These are phyloP conservation scores for Hormaphis cornu DNA, from an alignment of 1,140 invertebrate genomes.

Conservation along the genomic window DNA sequence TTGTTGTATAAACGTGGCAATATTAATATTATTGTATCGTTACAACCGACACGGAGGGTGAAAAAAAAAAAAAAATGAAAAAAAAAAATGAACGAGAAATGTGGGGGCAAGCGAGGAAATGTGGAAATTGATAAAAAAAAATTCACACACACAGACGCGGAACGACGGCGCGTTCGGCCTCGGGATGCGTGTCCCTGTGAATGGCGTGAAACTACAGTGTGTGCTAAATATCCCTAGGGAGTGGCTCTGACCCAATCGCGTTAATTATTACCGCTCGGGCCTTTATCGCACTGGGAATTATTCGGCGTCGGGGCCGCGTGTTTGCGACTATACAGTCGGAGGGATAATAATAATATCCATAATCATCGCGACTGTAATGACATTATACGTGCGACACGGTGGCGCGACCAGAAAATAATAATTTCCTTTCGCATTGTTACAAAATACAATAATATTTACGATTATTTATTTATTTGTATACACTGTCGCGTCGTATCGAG, in stretches of 20 bases:
- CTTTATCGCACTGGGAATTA: slow-evolving; percentile 26
- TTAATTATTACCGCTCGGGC: slow-evolving; percentile 23
- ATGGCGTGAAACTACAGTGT: slow-evolving; percentile 30
- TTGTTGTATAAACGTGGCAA: background rate
- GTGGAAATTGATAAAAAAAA: slow-evolving; percentile 9
- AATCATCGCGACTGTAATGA: background rate
- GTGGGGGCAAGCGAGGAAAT: background rate
- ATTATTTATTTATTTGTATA: too few relatives aligned
- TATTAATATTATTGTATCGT: slow-evolving; percentile 22
- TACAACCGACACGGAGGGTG: background rate
- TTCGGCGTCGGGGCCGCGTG: background rate
- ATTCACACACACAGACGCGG: background rate
- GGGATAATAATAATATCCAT: slow-evolving; percentile 1
- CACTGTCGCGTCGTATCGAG: too few relatives aligned
- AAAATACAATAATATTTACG: too few relatives aligned
- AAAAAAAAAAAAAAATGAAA: background rate
- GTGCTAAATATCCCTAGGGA: slow-evolving; percentile 14
- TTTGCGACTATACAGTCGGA: background rate
- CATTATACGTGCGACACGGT: background rate
- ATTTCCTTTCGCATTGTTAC: too few relatives aligned
- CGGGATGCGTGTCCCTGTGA: background rate
- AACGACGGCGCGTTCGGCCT: background rate
- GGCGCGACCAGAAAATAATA: too few relatives aligned
- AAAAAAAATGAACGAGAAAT: background rate
- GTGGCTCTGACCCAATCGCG: slow-evolving; percentile 29